phyloP scores from a whole-genome alignment of 37 sponge, comb jelly and placozoan species.

The Mnemiopsis leidyi region DNA sequence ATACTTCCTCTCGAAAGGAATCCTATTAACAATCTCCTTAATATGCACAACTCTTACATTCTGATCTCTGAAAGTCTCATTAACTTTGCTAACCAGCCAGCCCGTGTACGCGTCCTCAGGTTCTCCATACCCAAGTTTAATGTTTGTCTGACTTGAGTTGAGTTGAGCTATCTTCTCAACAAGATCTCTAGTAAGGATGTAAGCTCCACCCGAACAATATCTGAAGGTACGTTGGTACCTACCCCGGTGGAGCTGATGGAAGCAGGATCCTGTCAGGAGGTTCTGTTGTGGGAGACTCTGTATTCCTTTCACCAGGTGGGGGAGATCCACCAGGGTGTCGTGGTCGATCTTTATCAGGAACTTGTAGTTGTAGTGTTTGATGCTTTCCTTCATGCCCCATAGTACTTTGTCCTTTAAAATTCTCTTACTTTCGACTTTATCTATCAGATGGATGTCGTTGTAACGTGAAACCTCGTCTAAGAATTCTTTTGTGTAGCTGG shows the following conservation, averaged over 20 bases:
- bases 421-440: background rate
- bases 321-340: background rate
- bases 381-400: conserved; percentile 5
- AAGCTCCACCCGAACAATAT: background rate
- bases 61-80: background rate
- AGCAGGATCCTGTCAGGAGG: background rate
- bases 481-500: background rate
- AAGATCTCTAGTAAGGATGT: background rate
- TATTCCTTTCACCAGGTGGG: background rate
- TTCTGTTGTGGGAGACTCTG: background rate
- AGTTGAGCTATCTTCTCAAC: background rate
- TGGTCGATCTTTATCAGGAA: background rate
- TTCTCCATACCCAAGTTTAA: background rate
- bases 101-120: background rate
- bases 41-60: background rate
- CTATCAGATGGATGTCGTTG: background rate
- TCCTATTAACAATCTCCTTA: no score
- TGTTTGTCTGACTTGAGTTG: background rate
- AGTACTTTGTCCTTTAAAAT: background rate
- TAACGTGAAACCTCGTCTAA: background rate
- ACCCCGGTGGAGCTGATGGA: background rate
- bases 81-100: background rate
- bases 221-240: background rate
- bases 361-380: background rate
- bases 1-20: background rate